These are phyloP conservation scores for Danio rerio DNA, from an alignment of 2,113 vertebrate species.

Conservation along the genomic window GRCz12tu NC_133197.1:18811001-18811500, in stretches of 20 bases:
- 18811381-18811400: constrained; percentile 5
- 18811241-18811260: constrained; percentile 27
- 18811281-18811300: not conserved
- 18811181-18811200: constrained; percentile 18
- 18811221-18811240: not conserved
- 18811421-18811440: constrained; percentile 35
- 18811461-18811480: constrained; percentile 46
- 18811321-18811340: not conserved
- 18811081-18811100: too few species aligned
- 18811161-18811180: constrained; percentile 9
- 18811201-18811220: constrained; percentile 1
- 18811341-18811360: constrained; percentile 18
- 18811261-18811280: constrained; percentile 18
- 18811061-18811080: too few species aligned
- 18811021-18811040: not conserved
- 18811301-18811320: not conserved
- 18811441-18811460: constrained; percentile 48
- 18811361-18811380: constrained; percentile 13
- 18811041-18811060: too few species aligned
- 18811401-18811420: constrained; percentile 29
- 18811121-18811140: not conserved
- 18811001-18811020: constrained; percentile 38
- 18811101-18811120: too few species aligned
- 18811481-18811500: constrained; percentile 48
- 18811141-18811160: not conserved